Evolutionary conservation across 2,797 vertebrate species (phyloP).

Genomic region (Taeniopygia guttata): DNA sequence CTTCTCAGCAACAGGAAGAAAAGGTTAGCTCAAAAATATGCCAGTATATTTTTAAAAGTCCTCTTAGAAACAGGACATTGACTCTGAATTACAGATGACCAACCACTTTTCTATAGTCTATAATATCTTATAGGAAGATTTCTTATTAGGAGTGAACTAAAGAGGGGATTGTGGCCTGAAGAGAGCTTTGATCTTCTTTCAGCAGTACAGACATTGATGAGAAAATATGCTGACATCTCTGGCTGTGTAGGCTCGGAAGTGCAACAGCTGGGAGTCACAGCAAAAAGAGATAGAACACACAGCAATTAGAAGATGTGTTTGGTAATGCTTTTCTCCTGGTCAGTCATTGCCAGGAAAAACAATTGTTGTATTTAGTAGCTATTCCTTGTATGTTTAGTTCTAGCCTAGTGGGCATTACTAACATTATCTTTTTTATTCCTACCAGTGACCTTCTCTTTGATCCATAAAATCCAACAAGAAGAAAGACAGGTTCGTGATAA

Average conservation of each 20-base stretch:
- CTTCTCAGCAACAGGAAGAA: not conserved
- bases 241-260: not conserved
- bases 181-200: constrained; percentile 3
- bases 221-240: not conserved
- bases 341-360: not conserved
- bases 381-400: not conserved
- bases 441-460: not conserved
- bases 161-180: not conserved
- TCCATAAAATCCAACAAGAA: not conserved
- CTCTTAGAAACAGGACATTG: not conserved
- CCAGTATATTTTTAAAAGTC: not conserved
- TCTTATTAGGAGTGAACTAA: not conserved
- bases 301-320: not conserved
- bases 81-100: not conserved
- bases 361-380: not conserved
- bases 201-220: not conserved
- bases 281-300: not conserved
- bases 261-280: not conserved
- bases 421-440: not conserved
- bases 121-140: not conserved
- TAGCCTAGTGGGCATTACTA: not conserved
- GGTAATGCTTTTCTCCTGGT: not conserved
- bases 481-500: not conserved
- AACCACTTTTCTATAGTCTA: not conserved
- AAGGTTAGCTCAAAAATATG: not conserved